phyloP scores from a whole-genome alignment of 2,113 vertebrate genomes.

The Datnioides undecimradiatus region DNA sequence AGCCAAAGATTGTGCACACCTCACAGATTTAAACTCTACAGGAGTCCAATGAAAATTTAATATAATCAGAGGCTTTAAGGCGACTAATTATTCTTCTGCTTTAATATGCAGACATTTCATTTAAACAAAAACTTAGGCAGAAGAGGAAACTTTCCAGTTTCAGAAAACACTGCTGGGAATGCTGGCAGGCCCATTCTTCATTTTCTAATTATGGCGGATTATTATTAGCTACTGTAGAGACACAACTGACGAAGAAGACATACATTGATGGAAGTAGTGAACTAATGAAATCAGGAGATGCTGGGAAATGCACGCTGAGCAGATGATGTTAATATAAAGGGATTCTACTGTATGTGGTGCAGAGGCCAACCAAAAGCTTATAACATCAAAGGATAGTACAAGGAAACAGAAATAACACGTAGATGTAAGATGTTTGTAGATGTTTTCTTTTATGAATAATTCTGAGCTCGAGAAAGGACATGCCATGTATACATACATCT shows the following conservation, averaged over 20 bases:
- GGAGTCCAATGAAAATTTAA: constrained; percentile 63
- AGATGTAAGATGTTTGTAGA: too few species aligned
- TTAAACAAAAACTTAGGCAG: constrained; percentile 72
- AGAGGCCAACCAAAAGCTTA: constrained; percentile 40
- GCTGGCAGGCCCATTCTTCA: constrained; percentile 77
- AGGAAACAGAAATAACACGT: constrained; percentile 10
- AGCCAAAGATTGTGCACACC: constrained; percentile 39
- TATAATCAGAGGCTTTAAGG: constrained; percentile 59
- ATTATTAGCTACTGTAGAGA: constrained; percentile 80
- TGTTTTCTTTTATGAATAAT: not conserved
- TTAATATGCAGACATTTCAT: constrained; percentile 75
- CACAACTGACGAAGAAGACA: constrained; percentile 68
- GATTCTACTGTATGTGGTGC: constrained; percentile 30
- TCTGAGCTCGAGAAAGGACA: constrained; percentile 17
- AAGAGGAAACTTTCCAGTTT: constrained; percentile 68
- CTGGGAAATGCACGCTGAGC: constrained; percentile 65
- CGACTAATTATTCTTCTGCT: constrained; percentile 71
- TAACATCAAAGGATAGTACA: not conserved
- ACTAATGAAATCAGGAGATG: constrained; percentile 78
- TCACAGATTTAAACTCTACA: constrained; percentile 63
- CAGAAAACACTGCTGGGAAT: constrained; percentile 75
- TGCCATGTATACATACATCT: constrained; percentile 34
- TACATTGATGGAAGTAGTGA: constrained; percentile 68
- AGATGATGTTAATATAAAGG: constrained; percentile 55
- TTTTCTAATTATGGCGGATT: constrained; percentile 78